Conservation (phyloP, 2,888 invertebrate species). For the Pollenia angustigena region DNA sequence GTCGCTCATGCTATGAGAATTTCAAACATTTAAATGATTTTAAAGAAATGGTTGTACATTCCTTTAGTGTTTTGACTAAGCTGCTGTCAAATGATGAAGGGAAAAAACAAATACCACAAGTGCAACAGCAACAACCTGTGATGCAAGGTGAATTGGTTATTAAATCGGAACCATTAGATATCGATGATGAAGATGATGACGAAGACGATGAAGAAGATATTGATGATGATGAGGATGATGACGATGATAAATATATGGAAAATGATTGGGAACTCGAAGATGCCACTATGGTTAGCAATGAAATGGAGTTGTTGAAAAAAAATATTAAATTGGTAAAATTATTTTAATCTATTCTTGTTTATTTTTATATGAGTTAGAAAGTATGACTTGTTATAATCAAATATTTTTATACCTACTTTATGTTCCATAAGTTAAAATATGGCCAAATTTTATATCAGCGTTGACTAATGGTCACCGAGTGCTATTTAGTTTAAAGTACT, state of each 20-base stretch:
- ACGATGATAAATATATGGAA: slow-evolving; percentile 39
- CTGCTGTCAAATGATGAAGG: slow-evolving; percentile 15
- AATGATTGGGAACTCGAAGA: slow-evolving; percentile 39
- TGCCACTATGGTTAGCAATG: background rate
- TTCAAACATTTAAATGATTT: slow-evolving; percentile 65
- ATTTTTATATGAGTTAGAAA: too few relatives aligned
- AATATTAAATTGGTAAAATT: slow-evolving; percentile 36
- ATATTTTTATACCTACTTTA: too few relatives aligned
- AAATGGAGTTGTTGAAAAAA: background rate
- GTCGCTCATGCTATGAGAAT: slow-evolving; percentile 70
- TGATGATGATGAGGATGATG: slow-evolving; percentile 16
- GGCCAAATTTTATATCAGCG: too few relatives aligned
- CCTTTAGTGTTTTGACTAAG: slow-evolving; percentile 52
- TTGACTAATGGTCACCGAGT: too few relatives aligned
- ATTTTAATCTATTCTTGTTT: background rate
- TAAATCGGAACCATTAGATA: slow-evolving; percentile 63
- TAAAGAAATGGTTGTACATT: slow-evolving; percentile 64
- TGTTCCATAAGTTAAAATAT: too few relatives aligned
- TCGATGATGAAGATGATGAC: background rate
- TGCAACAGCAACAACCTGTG: background rate
- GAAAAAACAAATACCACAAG: background rate
- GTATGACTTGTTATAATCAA: too few relatives aligned
- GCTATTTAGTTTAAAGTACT: too few relatives aligned
- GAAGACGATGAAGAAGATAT: slow-evolving; percentile 5
- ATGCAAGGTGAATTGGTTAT: slow-evolving; percentile 35